Percentiles rank a stretch among this genome's conserved stretches.
These are phyloP conservation scores for Neomicropteryx cornuta DNA, from an alignment of 1,140 invertebrate genomes.

Conservation along the genomic window DNA sequence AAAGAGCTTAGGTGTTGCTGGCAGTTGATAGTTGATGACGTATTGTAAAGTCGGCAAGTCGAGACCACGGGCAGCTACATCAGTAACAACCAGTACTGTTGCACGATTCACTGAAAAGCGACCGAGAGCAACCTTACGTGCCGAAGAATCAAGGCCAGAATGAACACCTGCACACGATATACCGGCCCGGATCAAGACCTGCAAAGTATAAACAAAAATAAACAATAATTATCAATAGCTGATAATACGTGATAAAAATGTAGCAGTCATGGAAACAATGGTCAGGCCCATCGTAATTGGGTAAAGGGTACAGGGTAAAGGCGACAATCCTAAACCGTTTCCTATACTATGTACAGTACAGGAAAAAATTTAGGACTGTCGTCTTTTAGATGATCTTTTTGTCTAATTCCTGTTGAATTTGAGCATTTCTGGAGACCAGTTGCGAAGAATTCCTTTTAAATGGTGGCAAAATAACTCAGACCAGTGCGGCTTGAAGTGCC, in stretches of 20 bases:
- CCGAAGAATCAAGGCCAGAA: constrained; percentile 88
- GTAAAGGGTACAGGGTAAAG: no score
- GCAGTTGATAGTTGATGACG: constrained; percentile 97
- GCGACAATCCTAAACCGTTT: no score
- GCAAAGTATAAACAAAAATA: constrained; percentile 25
- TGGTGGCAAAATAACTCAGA: no score
- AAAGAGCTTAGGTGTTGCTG: constrained; percentile 93
- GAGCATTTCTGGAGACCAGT: no score
- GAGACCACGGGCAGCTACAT: constrained; percentile 93
- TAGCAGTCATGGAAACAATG: constrained; percentile 8
- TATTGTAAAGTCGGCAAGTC: constrained; percentile 94
- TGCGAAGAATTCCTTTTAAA: no score
- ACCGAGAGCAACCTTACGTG: constrained; percentile 89
- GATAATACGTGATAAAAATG: constrained; percentile 1
- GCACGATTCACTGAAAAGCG: constrained; percentile 79
- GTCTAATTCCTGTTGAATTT: no score
- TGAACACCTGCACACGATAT: constrained; percentile 87
- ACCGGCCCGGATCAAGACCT: constrained; percentile 71
- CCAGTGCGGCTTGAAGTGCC: no score
- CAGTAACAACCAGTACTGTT: constrained; percentile 84
- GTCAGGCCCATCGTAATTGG: no score
- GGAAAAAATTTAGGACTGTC: no score
- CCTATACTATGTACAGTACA: no score
- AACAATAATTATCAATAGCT: constrained; percentile 3
- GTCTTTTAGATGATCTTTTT: no score